A percentile compares a stretch with the other conserved stretches of the same genome.
Evolutionary conservation across 2,113 vertebrate species (phyloP).

Genomic region (Argyrosomus japonicus): DNA sequence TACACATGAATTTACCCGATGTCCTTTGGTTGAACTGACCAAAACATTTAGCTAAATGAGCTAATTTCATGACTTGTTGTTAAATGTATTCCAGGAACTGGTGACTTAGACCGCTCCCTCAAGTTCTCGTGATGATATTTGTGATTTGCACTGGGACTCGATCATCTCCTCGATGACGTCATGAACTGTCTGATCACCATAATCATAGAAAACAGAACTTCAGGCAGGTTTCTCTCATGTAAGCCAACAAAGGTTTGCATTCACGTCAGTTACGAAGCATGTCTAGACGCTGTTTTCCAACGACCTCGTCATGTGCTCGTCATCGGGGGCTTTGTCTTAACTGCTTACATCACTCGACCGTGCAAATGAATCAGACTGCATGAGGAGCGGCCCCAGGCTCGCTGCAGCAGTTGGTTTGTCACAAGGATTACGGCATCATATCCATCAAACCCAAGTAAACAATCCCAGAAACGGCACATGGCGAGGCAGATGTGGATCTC

Average conservation of each 20-base stretch:
- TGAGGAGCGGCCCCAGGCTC: not conserved
- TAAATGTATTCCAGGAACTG: too few relatives aligned
- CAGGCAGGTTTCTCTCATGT: not conserved
- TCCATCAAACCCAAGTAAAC: constrained; percentile 49
- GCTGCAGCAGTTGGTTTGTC: constrained; percentile 25
- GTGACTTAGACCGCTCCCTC: not conserved
- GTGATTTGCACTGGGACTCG: not conserved
- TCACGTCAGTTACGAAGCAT: not conserved
- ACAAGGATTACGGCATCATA: constrained; percentile 14
- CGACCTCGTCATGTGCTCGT: constrained; percentile 47
- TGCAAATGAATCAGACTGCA: not conserved
- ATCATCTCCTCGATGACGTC: not conserved
- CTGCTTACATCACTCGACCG: constrained; percentile 16
- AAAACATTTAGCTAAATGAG: too few relatives aligned
- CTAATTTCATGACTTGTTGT: too few relatives aligned
- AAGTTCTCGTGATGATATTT: not conserved
- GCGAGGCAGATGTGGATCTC: constrained; percentile 30
- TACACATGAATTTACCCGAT: too few relatives aligned
- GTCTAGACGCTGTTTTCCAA: not conserved
- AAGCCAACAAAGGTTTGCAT: constrained; percentile 37
- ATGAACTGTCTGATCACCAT: not conserved
- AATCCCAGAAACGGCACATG: constrained; percentile 31
- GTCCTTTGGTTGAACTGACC: too few relatives aligned
- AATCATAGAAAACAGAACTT: not conserved
- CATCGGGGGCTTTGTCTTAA: constrained; percentile 42